These are phyloP conservation scores for Phoebastria nigripes DNA, from an alignment of 2,797 vertebrate genomes.

Conservation along the genomic window DNA sequence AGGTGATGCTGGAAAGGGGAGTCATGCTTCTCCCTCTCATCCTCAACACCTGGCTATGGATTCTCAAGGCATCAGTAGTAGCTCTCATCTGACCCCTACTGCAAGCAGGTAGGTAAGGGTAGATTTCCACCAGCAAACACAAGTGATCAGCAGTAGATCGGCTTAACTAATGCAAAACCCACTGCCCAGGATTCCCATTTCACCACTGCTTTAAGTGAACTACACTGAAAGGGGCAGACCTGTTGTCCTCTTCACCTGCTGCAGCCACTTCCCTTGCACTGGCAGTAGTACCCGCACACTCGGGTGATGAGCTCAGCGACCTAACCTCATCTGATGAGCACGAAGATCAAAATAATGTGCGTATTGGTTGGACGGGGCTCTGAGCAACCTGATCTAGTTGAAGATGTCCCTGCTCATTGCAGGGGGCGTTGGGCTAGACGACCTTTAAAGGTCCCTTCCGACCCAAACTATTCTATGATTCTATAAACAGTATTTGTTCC, in stretches of 20 bases:
- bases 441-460: background rate
- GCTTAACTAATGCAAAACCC: background rate
- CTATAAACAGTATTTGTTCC: background rate
- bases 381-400: background rate
- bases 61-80: background rate
- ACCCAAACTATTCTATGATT: background rate
- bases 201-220: background rate
- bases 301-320: background rate
- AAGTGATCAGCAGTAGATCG: background rate
- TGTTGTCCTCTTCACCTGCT: background rate
- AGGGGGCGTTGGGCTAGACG: background rate
- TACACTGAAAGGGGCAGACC: background rate
- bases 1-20: background rate
- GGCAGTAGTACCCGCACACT: background rate
- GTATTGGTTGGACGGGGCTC: background rate
- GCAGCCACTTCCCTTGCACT: background rate
- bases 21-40: background rate
- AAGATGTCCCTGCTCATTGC: background rate
- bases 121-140: background rate
- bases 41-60: background rate
- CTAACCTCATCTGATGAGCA: background rate
- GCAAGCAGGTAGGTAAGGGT: background rate
- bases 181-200: background rate
- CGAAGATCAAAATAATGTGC: background rate
- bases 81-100: conserved; percentile 36